Percentiles rank a stretch among this genome's conserved stretches.
phyloP scores from a whole-genome alignment of 2,888 invertebrate species.

The Sphecodes monilicornis region DNA sequence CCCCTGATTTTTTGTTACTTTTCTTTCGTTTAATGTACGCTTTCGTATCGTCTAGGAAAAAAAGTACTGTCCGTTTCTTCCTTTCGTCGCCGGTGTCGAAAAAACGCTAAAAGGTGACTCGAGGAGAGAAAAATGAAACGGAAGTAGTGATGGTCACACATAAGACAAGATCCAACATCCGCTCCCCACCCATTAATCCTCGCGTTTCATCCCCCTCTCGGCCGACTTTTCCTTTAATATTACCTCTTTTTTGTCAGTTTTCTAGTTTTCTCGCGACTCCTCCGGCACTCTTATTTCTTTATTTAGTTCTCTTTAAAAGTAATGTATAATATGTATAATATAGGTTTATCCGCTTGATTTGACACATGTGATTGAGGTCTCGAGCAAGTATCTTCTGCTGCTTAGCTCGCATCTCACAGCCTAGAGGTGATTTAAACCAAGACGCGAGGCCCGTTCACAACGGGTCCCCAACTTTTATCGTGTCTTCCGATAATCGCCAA shows the following conservation, averaged over 20 bases:
- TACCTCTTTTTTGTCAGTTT: constrained; percentile 67
- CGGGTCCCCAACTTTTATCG: constrained; percentile 62
- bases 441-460: constrained; percentile 70
- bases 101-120: constrained; percentile 47
- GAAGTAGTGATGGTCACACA: neutral
- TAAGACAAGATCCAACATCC: neutral
- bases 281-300: neutral
- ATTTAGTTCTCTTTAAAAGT: constrained; percentile 40
- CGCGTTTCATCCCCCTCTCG: neutral
- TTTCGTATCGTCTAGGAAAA: constrained; percentile 1
- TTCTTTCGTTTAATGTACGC: constrained; percentile 28
- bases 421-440: constrained; percentile 80
- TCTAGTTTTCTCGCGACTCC: neutral
- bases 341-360: constrained; percentile 78
- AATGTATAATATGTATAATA: constrained; percentile 32
- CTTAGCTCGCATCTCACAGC: constrained; percentile 84
- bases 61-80: neutral
- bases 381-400: constrained; percentile 81
- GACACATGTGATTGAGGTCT: constrained; percentile 84
- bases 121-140: constrained; percentile 47
- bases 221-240: constrained; percentile 23
- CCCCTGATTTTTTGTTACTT: neutral
- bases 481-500: constrained; percentile 68
- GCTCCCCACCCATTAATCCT: neutral
- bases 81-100: neutral